Conservation (phyloP, 2,113 vertebrate species). For the Pseudopipra pipra region DNA sequence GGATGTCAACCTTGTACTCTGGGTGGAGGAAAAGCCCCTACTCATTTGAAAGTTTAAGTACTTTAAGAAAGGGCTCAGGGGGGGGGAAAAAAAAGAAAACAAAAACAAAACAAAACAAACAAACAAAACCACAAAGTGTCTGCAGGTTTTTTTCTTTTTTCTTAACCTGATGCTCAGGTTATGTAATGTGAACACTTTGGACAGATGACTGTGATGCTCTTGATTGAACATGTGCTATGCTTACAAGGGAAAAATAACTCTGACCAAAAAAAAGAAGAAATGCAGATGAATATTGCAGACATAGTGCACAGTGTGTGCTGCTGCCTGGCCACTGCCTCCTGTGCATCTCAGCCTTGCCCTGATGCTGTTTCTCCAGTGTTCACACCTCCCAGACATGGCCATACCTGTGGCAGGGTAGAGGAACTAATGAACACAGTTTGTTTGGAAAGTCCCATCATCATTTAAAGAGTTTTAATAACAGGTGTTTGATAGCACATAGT, state of each 20-base stretch:
- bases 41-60: neutral
- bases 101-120: too few relatives aligned
- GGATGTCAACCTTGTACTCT: neutral
- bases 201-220: neutral
- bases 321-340: neutral
- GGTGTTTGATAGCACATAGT: neutral
- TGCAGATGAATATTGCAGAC: neutral
- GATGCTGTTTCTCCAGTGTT: neutral
- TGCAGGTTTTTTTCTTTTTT: neutral
- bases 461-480: neutral
- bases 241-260: neutral
- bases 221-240: neutral
- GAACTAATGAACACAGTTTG: neutral
- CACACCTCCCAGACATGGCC: neutral
- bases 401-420: neutral
- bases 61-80: neutral
- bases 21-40: neutral
- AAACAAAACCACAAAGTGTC: neutral
- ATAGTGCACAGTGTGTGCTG: rapidly evolving
- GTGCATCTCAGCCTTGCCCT: neutral
- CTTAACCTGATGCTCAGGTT: neutral
- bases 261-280: neutral
- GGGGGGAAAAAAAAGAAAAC: neutral
- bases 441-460: neutral
- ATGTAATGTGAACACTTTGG: rapidly evolving